phyloP scores from a whole-genome alignment of 1,140 invertebrate species.

The Drosophila varians region DNA sequence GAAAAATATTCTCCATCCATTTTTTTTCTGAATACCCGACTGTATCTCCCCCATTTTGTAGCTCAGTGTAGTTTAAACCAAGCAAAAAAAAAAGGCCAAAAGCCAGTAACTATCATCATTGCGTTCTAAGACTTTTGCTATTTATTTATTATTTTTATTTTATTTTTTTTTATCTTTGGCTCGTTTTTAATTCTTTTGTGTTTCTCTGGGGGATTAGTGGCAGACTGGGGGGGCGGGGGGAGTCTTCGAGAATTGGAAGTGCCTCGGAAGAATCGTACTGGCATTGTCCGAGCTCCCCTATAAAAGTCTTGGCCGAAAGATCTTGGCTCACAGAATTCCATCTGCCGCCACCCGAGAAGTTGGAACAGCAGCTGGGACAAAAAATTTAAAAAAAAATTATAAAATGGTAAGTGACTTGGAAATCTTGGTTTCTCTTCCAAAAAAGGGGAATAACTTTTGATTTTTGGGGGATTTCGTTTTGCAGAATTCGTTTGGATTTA shows the following conservation, averaged over 20 bases:
- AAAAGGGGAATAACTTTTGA: not conserved
- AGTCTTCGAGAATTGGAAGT: no score
- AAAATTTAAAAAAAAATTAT: constrained; percentile 1
- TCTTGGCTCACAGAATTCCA: constrained; percentile 37
- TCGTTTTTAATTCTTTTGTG: constrained; percentile 12
- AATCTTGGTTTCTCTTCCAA: not conserved
- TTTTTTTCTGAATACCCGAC: not conserved
- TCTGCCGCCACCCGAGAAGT: constrained; percentile 1
- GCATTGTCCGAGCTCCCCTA: constrained; percentile 52
- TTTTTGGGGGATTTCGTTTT: not conserved
- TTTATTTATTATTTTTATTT: constrained; percentile 24
- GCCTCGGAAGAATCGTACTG: constrained; percentile 33
- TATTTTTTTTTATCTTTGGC: constrained; percentile 1
- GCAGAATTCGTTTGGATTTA: constrained; percentile 40
- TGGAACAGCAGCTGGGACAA: constrained; percentile 37
- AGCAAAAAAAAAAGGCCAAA: not conserved
- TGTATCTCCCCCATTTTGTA: not conserved
- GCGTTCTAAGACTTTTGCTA: constrained; percentile 50
- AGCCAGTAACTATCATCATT: constrained; percentile 17
- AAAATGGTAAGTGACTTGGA: constrained; percentile 48
- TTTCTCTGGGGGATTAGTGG: constrained; percentile 5
- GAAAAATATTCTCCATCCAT: no score
- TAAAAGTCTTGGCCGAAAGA: constrained; percentile 52
- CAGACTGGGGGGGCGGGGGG: not conserved
- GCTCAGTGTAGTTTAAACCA: constrained; percentile 4